Evolutionary conservation across 1,140 invertebrate species (phyloP).

Genomic region (Papilio machaon): DNA sequence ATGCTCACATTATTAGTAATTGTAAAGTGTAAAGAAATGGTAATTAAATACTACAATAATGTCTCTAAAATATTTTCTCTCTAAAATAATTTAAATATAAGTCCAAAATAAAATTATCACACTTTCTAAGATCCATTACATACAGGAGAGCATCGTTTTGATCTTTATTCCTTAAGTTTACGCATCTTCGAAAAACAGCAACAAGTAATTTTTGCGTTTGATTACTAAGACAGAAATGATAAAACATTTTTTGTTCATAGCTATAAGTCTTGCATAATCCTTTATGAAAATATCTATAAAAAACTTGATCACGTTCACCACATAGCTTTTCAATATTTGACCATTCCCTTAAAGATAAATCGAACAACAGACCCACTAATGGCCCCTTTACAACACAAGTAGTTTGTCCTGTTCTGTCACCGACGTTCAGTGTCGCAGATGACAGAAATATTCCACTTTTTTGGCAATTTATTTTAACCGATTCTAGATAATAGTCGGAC

Average conservation of each 20-base stretch:
- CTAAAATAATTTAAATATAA: constrained; percentile 59
- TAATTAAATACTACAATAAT: neutral
- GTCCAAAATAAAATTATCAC: constrained; percentile 58
- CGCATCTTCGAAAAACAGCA: constrained; percentile 59
- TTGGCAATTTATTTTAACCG: constrained; percentile 68
- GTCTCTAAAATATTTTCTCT: constrained; percentile 31
- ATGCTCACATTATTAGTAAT: neutral
- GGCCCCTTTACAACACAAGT: constrained; percentile 68
- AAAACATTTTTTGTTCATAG: constrained; percentile 73
- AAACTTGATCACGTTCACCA: constrained; percentile 59
- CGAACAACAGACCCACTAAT: constrained; percentile 64
- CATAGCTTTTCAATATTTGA: constrained; percentile 67
- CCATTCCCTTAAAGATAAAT: constrained; percentile 64
- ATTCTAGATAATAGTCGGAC: constrained; percentile 71
- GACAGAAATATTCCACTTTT: constrained; percentile 52
- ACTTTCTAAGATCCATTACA: constrained; percentile 60
- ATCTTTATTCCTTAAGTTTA: constrained; percentile 68
- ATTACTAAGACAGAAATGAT: constrained; percentile 69
- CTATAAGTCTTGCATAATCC: constrained; percentile 63
- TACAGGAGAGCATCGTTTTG: constrained; percentile 65
- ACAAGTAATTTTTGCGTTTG: constrained; percentile 62
- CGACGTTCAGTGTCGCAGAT: constrained; percentile 63
- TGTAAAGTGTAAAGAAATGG: neutral
- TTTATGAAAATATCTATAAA: constrained; percentile 74
- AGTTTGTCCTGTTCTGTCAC: constrained; percentile 65